Evolutionary conservation across 2,888 invertebrate genomes (phyloP).

Genomic region (Platycheirus albimanus): DNA sequence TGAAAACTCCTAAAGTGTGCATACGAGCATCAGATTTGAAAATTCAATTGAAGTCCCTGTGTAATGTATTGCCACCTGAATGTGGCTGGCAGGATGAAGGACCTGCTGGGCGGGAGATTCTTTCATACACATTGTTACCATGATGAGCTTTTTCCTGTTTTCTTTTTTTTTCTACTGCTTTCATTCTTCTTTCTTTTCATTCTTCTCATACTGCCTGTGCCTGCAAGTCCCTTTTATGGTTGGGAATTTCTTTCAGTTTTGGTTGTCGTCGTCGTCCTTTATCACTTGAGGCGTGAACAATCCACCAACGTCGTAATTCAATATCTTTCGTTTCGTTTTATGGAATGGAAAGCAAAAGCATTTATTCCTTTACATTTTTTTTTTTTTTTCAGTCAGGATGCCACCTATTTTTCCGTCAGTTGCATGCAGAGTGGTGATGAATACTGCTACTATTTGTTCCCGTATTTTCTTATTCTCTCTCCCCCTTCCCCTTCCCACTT

Average conservation of each 20-base stretch:
- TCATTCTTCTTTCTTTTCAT: constrained; percentile 30
- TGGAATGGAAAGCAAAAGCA: constrained; percentile 5
- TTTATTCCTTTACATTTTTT: constrained; percentile 21
- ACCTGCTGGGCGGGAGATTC: constrained; percentile 22
- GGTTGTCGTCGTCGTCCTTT: constrained; percentile 56
- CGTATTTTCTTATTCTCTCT: background rate
- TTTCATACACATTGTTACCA: constrained; percentile 54
- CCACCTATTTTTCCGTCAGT: constrained; percentile 70
- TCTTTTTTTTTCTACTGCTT: constrained; percentile 1
- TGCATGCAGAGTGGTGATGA: constrained; percentile 71
- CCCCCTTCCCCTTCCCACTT: too few relatives aligned
- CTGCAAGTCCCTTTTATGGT: constrained; percentile 16
- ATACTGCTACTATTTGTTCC: constrained; percentile 48
- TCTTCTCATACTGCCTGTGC: constrained; percentile 26
- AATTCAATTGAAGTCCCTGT: constrained; percentile 66
- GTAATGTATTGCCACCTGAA: constrained; percentile 67
- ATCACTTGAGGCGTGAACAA: constrained; percentile 73
- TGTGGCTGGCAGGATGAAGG: constrained; percentile 44
- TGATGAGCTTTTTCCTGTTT: constrained; percentile 54
- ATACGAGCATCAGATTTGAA: constrained; percentile 72
- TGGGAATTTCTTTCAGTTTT: constrained; percentile 50
- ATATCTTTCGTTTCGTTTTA: constrained; percentile 49
- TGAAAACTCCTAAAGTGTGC: constrained; percentile 65
- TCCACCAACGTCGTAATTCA: constrained; percentile 70
- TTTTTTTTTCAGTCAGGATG: constrained; percentile 6